Conservation (phyloP, 2,797 vertebrate genomes). For the Platalea minor region DNA sequence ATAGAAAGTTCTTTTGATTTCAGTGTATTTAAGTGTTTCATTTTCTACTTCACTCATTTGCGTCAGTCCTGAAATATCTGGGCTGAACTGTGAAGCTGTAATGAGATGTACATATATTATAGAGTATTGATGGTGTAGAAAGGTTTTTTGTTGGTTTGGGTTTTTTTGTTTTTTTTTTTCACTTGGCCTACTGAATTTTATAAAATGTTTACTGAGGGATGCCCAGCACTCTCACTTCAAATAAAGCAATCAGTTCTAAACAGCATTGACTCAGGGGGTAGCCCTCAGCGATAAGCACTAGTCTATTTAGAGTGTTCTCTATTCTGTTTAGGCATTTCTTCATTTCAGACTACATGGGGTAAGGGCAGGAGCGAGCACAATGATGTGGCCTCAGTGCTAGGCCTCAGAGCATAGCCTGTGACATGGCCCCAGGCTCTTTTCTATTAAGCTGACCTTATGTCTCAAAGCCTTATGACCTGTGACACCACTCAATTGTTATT, state of each 20-base stretch:
- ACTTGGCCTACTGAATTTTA: neutral
- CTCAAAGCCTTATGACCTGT: slow-evolving; percentile 73
- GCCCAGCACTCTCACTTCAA: neutral
- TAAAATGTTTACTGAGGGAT: neutral
- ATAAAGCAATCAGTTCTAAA: slow-evolving; percentile 25
- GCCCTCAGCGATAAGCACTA: neutral
- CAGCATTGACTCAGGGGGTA: neutral
- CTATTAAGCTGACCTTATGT: slow-evolving; percentile 68
- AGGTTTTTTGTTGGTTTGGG: neutral
- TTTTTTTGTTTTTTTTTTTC: neutral
- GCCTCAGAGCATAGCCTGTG: slow-evolving; percentile 58
- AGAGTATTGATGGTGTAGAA: neutral
- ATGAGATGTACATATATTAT: neutral
- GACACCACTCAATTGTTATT: slow-evolving; percentile 76
- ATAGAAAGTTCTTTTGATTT: neutral
- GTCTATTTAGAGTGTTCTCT: slow-evolving; percentile 40
- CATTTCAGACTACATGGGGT: slow-evolving; percentile 68
- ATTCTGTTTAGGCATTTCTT: slow-evolving; percentile 56
- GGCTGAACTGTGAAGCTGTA: neutral
- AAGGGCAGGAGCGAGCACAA: slow-evolving; percentile 34
- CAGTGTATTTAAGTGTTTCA: neutral
- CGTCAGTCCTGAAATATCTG: neutral
- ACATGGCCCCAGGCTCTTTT: slow-evolving; percentile 65
- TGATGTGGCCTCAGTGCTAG: slow-evolving; percentile 30
- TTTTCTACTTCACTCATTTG: neutral